Evolutionary conservation across 2,797 vertebrate genomes (phyloP).

Genomic region (Pseudochirops corinnae): DNA sequence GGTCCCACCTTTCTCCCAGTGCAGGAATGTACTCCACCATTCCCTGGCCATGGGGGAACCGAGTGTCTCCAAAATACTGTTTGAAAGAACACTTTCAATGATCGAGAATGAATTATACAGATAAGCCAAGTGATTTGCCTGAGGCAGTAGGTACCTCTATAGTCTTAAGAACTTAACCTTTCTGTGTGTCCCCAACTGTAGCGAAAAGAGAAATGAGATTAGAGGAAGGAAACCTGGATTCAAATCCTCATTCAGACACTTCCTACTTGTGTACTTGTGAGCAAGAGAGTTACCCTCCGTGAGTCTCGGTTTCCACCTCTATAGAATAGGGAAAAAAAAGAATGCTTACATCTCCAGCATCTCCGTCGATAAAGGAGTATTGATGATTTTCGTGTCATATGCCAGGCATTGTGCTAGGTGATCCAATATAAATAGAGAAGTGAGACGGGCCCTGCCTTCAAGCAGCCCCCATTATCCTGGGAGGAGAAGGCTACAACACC

Average conservation of each 20-base stretch:
- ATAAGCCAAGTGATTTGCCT: not conserved
- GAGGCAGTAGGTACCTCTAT: not conserved
- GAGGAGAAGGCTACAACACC: not conserved
- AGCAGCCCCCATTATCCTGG: not conserved
- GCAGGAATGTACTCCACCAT: not conserved
- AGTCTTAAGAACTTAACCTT: not conserved
- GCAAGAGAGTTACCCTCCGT: not conserved
- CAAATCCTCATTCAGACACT: not conserved
- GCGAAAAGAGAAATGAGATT: not conserved
- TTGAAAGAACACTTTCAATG: not conserved
- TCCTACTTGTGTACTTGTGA: not conserved
- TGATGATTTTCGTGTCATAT: not conserved
- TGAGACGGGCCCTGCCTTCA: not conserved
- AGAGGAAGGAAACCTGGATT: not conserved
- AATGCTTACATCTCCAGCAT: not conserved
- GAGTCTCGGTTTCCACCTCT: not conserved
- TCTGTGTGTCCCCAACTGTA: not conserved
- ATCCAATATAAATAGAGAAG: not conserved
- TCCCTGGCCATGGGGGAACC: not conserved
- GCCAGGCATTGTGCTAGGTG: not conserved
- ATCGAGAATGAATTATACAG: not conserved
- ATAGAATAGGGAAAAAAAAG: not conserved
- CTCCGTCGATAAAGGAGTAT: not conserved
- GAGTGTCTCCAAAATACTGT: not conserved
- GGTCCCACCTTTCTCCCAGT: not conserved